Conservation (phyloP, 2,113 vertebrate genomes). For the Dicrurus megarhynchus region DNA sequence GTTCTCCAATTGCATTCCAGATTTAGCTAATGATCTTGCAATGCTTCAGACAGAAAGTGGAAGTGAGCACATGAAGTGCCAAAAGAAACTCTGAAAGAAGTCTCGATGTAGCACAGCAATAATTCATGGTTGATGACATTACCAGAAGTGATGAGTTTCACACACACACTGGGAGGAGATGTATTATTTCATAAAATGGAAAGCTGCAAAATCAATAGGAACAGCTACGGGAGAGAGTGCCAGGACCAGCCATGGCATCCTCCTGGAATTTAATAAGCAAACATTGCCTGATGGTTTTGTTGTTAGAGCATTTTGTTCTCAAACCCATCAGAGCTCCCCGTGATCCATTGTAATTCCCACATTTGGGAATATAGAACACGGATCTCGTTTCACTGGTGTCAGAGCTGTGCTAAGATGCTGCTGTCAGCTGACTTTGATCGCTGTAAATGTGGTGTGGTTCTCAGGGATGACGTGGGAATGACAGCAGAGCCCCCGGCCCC, state of each 20-base stretch:
- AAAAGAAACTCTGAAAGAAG: conserved; percentile 47
- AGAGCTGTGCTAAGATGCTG: conserved; percentile 43
- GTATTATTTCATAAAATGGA: not conserved
- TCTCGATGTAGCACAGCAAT: not conserved
- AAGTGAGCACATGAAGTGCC: conserved; percentile 18
- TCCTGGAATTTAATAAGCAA: not conserved
- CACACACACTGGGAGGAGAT: conserved; percentile 8
- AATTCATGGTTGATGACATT: conserved; percentile 54
- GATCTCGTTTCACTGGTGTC: conserved; percentile 34
- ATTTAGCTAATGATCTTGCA: conserved; percentile 13
- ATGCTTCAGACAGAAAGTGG: conserved; percentile 31
- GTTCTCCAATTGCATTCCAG: conserved; percentile 22
- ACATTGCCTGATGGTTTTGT: not conserved
- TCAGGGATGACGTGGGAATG: conserved; percentile 17
- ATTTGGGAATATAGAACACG: not conserved
- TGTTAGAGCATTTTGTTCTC: conserved; percentile 17
- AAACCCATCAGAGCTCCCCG: not conserved
- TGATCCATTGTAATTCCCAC: not conserved
- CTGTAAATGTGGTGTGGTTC: conserved; percentile 44
- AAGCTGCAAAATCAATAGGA: conserved; percentile 50
- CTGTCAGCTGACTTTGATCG: conserved; percentile 7
- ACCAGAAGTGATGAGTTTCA: conserved; percentile 37
- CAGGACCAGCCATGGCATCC: not conserved
- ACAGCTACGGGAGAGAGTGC: not conserved
- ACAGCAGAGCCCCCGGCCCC: conserved; percentile 8